Evolutionary conservation across 2,113 vertebrate genomes (phyloP), one percentile per base, ranked within the genome.

Genomic region (Crotalus viridis): DNA sequence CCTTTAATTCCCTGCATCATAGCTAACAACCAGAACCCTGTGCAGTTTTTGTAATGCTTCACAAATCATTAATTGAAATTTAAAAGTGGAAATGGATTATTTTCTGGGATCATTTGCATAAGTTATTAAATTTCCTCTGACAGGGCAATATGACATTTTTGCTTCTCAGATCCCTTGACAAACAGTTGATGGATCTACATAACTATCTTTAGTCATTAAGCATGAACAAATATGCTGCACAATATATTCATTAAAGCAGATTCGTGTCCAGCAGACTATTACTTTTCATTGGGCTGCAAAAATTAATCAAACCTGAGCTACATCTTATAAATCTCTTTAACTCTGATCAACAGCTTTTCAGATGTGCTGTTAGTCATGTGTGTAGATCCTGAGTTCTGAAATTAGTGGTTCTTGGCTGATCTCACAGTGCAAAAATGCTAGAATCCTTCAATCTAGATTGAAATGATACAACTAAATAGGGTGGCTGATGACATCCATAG

Each of bases 11-110:
- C 85, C 24, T 93, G 7, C 90, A 95, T 90, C 87, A 94, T 4
- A 56, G 10, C 24, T 59, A 87, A 22, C 3, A 86, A 8, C 91
- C 54, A 46, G 55, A 52, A 56, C 33, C 22, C 24, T 87, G 0
- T 46, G 5, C 56, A 0, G 12, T 91, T 7, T 1, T 59, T 91
- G 52, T 61, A 92, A 87, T 93, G 74, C 46, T 90, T 95, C 89
- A 57, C 26, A 9, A 94, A 85, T 10, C 59, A 56, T 89, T 90
- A 90, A 94, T 7, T 94, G 69, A 93, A 94, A 93, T 91, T 93
- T 55, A 55, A 89, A 94, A 89, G 22, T 56, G 15, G 89, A 92
- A 92, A 8, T 1, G 43, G 55, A 91, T 39, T 93, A 57, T 15
- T 91, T 93, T 88, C 46, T 87, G 88, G 90, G 22, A 39, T 46